phyloP scores from a whole-genome alignment of 2,113 vertebrate genomes.

The Stigmatopora argus region DNA sequence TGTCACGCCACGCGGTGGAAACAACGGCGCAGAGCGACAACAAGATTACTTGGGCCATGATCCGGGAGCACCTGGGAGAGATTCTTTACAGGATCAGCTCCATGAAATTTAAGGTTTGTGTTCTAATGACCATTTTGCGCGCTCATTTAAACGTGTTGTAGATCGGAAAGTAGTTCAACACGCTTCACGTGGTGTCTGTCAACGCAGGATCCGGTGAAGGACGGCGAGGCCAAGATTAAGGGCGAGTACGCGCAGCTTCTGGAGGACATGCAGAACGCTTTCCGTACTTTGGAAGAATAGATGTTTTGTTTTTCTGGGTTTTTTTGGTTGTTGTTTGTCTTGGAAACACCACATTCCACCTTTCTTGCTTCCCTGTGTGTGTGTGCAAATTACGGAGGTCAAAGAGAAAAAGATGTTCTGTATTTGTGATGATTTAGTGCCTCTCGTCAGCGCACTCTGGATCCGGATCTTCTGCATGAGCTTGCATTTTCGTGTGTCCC shows the following conservation, averaged over 20 bases:
- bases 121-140: too few relatives aligned
- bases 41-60: conserved; percentile 95
- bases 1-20: conserved; percentile 94
- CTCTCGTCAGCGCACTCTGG: conserved; percentile 41
- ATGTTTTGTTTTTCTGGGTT: too few relatives aligned
- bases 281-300: conserved; percentile 91
- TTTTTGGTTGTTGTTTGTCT: conserved; percentile 54
- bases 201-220: conserved; percentile 87
- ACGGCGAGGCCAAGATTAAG: conserved; percentile 93
- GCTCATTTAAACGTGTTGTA: too few relatives aligned
- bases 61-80: conserved; percentile 91
- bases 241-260: conserved; percentile 85
- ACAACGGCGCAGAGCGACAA: conserved; percentile 93
- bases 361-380: conserved; percentile 23
- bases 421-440: conserved; percentile 54
- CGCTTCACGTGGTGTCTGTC: not conserved
- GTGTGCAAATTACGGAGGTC: conserved; percentile 47
- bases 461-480: conserved; percentile 51
- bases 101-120: conserved; percentile 94
- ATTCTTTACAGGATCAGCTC: conserved; percentile 91
- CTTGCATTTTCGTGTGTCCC: conserved; percentile 22
- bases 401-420: conserved; percentile 65
- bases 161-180: not conserved
- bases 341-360: conserved; percentile 66
- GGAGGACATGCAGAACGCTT: conserved; percentile 97